These are phyloP conservation scores for Gerris lacustris DNA, from an alignment of 2,888 invertebrate genomes.

Conservation along the genomic window DNA sequence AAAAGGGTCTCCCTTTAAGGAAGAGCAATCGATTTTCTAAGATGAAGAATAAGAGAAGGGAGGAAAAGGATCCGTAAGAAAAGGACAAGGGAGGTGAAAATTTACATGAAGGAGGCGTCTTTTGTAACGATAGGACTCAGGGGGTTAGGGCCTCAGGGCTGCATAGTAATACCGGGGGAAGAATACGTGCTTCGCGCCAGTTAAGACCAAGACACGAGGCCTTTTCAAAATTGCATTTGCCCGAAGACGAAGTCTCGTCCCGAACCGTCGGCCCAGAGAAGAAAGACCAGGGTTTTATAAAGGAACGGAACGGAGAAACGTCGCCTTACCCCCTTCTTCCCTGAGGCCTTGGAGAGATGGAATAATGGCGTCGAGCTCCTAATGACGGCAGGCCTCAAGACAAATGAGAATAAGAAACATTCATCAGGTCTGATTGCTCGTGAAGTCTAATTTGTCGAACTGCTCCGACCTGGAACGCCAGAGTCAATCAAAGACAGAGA, in stretches of 20 bases:
- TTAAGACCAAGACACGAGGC: not conserved
- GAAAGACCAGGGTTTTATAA: too few species aligned
- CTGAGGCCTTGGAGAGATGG: too few species aligned
- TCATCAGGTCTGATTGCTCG: not conserved
- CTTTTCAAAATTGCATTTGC: constrained; percentile 29
- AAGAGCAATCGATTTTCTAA: too few species aligned
- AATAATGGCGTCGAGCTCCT: not conserved
- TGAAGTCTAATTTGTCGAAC: constrained; percentile 3
- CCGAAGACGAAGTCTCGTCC: not conserved
- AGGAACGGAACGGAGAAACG: too few species aligned
- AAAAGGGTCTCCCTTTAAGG: too few species aligned
- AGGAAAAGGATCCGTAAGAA: not conserved
- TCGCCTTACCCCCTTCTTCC: too few species aligned
- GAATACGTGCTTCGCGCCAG: not conserved
- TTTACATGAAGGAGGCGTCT: not conserved
- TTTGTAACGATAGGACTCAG: not conserved
- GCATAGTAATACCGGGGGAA: not conserved
- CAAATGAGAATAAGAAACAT: constrained; percentile 3
- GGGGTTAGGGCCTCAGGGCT: not conserved
- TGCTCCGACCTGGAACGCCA: not conserved
- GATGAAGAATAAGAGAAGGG: too few species aligned
- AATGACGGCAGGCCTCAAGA: not conserved
- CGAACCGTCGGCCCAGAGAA: too few species aligned
- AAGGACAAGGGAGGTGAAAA: not conserved
- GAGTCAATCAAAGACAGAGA: not conserved